Evolutionary conservation across 2,888 invertebrate species (phyloP).

Genomic region (Agelastica alni): DNA sequence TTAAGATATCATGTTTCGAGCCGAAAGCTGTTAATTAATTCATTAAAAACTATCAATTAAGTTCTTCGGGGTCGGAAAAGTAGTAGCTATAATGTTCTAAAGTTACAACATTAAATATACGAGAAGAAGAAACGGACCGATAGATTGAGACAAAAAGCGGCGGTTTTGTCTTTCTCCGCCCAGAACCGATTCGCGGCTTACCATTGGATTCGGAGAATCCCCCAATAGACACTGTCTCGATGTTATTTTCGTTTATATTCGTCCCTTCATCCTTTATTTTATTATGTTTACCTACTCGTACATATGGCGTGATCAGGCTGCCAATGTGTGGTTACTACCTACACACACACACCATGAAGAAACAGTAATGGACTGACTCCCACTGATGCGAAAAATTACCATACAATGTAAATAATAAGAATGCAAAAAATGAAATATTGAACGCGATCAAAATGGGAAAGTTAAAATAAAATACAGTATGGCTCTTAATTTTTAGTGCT

Average conservation of each 20-base stretch:
- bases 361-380: not conserved
- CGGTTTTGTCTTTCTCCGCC: conserved; percentile 10
- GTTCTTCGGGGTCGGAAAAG: too few relatives aligned
- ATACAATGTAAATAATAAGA: too few relatives aligned
- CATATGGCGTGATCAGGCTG: conserved; percentile 6
- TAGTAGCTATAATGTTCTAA: too few relatives aligned
- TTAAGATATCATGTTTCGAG: too few relatives aligned
- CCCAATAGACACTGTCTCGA: conserved; percentile 15
- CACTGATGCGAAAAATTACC: too few relatives aligned
- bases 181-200: conserved; percentile 14
- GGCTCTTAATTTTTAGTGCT: too few relatives aligned
- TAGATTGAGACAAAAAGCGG: conserved; percentile 10
- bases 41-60: too few relatives aligned
- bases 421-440: too few relatives aligned
- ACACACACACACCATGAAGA: not conserved
- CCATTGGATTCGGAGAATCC: conserved; percentile 19
- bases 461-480: too few relatives aligned
- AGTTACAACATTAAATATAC: not conserved
- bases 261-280: conserved; percentile 16
- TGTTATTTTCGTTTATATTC: conserved; percentile 1
- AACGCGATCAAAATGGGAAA: too few relatives aligned
- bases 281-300: conserved; percentile 10
- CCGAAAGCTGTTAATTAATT: too few relatives aligned
- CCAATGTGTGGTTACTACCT: not conserved
- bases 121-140: not conserved